A percentile compares a stretch with the other conserved stretches of the same genome.
phyloP scores from a whole-genome alignment of 2,888 invertebrate genomes.

The Drosophila eohydei region DNA sequence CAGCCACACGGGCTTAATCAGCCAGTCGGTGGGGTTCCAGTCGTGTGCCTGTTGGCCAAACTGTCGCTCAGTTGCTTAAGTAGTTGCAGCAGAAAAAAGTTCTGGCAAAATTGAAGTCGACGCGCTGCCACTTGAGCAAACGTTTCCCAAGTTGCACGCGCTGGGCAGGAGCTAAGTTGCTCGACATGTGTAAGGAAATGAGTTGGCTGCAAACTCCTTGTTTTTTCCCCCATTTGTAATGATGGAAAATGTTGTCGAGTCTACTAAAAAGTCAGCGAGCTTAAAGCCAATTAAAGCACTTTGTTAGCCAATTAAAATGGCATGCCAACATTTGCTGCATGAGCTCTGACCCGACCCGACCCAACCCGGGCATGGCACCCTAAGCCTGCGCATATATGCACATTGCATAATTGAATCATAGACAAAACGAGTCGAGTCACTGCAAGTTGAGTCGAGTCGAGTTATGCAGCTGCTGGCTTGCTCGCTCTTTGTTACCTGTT shows the following conservation, averaged over 20 bases:
- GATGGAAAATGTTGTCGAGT: conserved; percentile 26
- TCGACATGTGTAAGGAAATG: conserved; percentile 43
- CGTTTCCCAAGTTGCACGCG: conserved; percentile 21
- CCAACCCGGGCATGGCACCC: conserved; percentile 22
- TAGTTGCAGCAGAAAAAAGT: conserved; percentile 26
- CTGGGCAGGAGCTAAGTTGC: background rate
- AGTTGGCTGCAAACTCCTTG: conserved; percentile 7
- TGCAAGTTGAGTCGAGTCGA: conserved; percentile 7
- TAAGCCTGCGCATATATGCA: conserved; percentile 47
- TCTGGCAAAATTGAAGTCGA: conserved; percentile 22
- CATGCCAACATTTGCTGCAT: conserved; percentile 35
- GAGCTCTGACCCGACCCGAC: background rate
- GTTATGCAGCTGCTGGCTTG: conserved; percentile 10
- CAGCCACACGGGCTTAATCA: conserved; percentile 26
- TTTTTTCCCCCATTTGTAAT: conserved; percentile 3
- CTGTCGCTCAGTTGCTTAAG: conserved; percentile 54
- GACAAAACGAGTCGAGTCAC: conserved; percentile 37
- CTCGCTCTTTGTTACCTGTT: conserved; percentile 40
- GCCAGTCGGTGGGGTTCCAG: background rate
- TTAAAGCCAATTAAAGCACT: conserved; percentile 74
- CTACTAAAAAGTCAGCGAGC: conserved; percentile 24
- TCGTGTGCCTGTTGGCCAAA: conserved; percentile 38
- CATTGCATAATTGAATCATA: conserved; percentile 73
- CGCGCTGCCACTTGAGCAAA: conserved; percentile 33
- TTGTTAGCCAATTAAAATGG: conserved; percentile 74